phyloP scores from a whole-genome alignment of 2,797 vertebrate genomes.

The Scarus forsteni region DNA sequence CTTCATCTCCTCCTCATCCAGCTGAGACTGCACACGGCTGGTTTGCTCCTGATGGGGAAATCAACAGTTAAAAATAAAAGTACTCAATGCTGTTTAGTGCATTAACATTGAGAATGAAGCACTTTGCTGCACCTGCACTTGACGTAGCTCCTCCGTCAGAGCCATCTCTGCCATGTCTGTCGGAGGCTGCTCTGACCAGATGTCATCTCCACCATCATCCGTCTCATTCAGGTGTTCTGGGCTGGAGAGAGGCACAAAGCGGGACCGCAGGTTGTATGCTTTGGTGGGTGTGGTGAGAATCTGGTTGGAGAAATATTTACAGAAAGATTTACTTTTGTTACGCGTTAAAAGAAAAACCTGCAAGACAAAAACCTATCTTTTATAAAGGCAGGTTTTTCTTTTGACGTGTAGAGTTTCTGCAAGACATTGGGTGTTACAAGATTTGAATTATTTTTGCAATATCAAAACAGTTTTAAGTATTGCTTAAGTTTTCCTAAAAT shows the following conservation, averaged over 20 bases:
- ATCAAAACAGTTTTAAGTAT: too few relatives aligned
- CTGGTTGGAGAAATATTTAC: slow-evolving; percentile 74
- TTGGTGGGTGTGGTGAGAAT: slow-evolving; percentile 94
- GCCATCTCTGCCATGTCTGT: slow-evolving; percentile 92
- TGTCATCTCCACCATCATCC: slow-evolving; percentile 71
- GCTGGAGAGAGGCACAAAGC: slow-evolving; percentile 84
- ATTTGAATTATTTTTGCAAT: too few relatives aligned
- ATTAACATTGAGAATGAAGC: background rate
- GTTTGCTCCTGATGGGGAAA: slow-evolving; percentile 86
- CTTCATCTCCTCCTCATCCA: slow-evolving; percentile 91
- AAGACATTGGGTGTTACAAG: too few relatives aligned
- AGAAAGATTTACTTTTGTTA: background rate
- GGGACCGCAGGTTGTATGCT: slow-evolving; percentile 87
- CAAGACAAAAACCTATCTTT: background rate
- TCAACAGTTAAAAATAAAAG: background rate
- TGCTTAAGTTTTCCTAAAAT: too few relatives aligned
- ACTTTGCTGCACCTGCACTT: slow-evolving; percentile 84
- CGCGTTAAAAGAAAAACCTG: background rate
- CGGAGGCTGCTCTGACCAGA: slow-evolving; percentile 88
- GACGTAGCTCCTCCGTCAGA: slow-evolving; percentile 90
- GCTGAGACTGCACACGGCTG: slow-evolving; percentile 84
- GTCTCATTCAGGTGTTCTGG: slow-evolving; percentile 83
- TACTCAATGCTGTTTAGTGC: background rate
- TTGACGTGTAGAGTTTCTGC: too few relatives aligned
- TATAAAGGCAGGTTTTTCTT: background rate